Evolutionary conservation across 1,140 invertebrate genomes (phyloP).

Genomic region (Thaumetopoea pityocampa): DNA sequence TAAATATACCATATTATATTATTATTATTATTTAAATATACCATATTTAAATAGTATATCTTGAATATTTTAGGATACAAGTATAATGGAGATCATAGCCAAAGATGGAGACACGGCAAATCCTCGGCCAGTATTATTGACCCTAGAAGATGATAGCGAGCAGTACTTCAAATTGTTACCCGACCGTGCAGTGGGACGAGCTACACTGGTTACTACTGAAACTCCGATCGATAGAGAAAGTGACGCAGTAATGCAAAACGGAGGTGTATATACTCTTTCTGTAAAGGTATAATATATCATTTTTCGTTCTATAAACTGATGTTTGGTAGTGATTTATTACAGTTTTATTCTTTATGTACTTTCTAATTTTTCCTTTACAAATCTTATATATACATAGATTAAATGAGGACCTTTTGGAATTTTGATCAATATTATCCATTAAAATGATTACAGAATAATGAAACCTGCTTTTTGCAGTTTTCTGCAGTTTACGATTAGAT

Average conservation of each 20-base stretch:
- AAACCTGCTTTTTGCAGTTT: too few relatives aligned
- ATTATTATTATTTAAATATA: background rate
- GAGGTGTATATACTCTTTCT: conserved; percentile 86
- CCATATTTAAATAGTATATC: background rate
- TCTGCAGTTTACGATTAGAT: too few relatives aligned
- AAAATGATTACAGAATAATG: too few relatives aligned
- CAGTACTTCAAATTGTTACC: conserved; percentile 82
- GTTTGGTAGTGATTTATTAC: conserved; percentile 10
- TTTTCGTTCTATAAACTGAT: background rate
- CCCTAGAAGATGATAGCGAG: conserved; percentile 81
- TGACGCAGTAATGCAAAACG: conserved; percentile 83
- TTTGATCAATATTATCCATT: too few relatives aligned
- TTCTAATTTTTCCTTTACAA: too few relatives aligned
- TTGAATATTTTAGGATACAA: conserved; percentile 51
- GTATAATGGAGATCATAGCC: conserved; percentile 81
- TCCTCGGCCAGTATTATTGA: conserved; percentile 80
- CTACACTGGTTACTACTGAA: conserved; percentile 79
- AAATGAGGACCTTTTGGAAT: too few relatives aligned
- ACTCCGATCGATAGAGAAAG: conserved; percentile 85
- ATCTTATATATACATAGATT: too few relatives aligned
- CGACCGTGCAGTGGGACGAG: conserved; percentile 68
- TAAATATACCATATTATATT: background rate
- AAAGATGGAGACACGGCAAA: conserved; percentile 87
- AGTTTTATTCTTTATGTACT: conserved; percentile 10
- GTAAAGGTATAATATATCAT: conserved; percentile 74